These are phyloP conservation scores for Malacosoma neustria DNA, from an alignment of 2,888 invertebrate genomes.

Conservation along the genomic window DNA sequence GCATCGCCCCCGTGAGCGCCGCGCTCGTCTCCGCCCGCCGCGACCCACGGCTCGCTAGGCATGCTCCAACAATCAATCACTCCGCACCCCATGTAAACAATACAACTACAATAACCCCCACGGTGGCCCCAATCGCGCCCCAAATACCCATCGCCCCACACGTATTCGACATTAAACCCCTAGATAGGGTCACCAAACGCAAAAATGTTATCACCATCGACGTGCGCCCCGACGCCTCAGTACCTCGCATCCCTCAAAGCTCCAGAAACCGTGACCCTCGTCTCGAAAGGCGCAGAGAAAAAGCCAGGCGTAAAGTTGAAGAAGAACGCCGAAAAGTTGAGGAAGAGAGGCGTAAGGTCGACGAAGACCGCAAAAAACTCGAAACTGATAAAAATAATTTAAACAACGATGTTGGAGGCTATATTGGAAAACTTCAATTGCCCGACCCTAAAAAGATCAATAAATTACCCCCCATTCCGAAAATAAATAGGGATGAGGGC, in stretches of 20 bases:
- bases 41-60: constrained; percentile 35
- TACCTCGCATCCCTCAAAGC: constrained; percentile 21
- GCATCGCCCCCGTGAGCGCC: constrained; percentile 52
- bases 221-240: constrained; percentile 32
- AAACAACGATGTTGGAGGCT: constrained; percentile 14
- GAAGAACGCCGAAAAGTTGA: constrained; percentile 3
- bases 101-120: constrained; percentile 5
- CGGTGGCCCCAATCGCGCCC: constrained; percentile 8
- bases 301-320: constrained; percentile 5
- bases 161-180: constrained; percentile 66
- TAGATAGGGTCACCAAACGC: constrained; percentile 52
- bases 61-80: constrained; percentile 13
- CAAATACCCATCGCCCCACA: constrained; percentile 43
- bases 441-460: constrained; percentile 41
- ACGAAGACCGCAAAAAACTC: not conserved
- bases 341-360: constrained; percentile 4
- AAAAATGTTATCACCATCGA: constrained; percentile 67
- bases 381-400: not conserved
- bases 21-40: constrained; percentile 44
- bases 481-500: constrained; percentile 30
- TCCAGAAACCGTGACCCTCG: constrained; percentile 22
- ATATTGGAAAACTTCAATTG: constrained; percentile 29
- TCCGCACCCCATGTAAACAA: constrained; percentile 25
- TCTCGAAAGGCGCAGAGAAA: constrained; percentile 15
- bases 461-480: constrained; percentile 62